These are phyloP conservation scores for Anastatus disparis DNA, from an alignment of 1,140 invertebrate genomes.

Conservation along the genomic window DNA sequence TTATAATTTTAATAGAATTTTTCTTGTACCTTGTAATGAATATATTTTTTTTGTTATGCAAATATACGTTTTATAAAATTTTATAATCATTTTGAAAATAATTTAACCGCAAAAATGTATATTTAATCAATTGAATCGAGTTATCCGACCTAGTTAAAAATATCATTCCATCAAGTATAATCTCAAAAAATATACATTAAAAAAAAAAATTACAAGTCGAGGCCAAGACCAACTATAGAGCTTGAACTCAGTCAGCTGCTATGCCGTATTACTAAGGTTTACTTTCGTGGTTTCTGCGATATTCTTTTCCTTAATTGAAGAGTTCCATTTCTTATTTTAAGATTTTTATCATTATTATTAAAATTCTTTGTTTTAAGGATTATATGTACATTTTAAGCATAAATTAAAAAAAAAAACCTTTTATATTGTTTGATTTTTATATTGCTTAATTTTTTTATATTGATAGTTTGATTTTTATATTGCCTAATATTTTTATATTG, in stretches of 20 bases:
- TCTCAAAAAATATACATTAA: slow-evolving; percentile 2
- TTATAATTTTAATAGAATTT: no score
- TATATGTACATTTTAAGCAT: neutral
- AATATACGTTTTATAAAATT: no score
- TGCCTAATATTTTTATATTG: no score
- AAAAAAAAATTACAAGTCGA: neutral
- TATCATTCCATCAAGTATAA: neutral
- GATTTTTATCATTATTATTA: neutral
- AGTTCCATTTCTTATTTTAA: neutral
- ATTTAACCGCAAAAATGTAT: no score
- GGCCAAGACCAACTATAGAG: slow-evolving; percentile 3
- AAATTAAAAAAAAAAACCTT: no score
- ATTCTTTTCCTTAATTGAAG: slow-evolving; percentile 3
- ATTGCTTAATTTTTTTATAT: no score
- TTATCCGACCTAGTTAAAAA: neutral
- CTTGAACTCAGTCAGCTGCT: neutral
- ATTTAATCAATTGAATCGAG: no score
- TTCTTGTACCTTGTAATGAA: no score
- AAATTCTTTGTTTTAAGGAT: neutral
- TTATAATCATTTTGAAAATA: no score
- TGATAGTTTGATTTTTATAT: no score
- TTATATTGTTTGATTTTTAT: no score
- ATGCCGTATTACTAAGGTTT: slow-evolving; percentile 10
- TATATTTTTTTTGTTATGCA: no score
- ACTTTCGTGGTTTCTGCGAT: neutral